Percentiles rank a stretch among this genome's conserved stretches.
Evolutionary conservation across 1,140 invertebrate species (phyloP).

Genomic region (Trichonephila clavata): DNA sequence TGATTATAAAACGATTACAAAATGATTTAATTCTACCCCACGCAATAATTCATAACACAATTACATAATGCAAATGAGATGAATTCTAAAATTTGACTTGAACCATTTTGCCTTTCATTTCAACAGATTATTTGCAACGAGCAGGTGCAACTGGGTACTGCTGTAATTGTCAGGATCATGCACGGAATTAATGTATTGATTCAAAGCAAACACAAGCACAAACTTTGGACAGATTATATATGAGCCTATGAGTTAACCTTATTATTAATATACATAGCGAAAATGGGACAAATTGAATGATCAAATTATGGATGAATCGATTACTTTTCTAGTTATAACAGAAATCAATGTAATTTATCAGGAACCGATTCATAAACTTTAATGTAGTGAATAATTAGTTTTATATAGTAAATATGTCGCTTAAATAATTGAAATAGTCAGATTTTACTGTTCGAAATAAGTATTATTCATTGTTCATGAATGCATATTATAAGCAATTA

Average conservation of each 20-base stretch:
- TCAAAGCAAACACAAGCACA: not conserved
- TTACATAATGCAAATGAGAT: not conserved
- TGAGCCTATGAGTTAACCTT: not conserved
- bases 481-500: too few relatives aligned
- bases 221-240: not conserved
- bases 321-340: too few relatives aligned
- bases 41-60: too few relatives aligned
- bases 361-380: too few relatives aligned
- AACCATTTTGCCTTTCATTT: not conserved
- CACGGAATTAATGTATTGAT: constrained; percentile 60
- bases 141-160: constrained; percentile 7
- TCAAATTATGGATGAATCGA: not conserved
- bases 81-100: not conserved
- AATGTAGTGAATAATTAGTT: too few relatives aligned
- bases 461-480: too few relatives aligned
- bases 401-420: too few relatives aligned
- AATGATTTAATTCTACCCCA: too few relatives aligned
- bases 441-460: too few relatives aligned
- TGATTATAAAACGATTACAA: too few relatives aligned
- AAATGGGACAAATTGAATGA: not conserved
- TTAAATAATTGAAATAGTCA: too few relatives aligned
- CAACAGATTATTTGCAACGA: not conserved
- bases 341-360: too few relatives aligned
- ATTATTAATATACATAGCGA: not conserved
- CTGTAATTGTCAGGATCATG: constrained; percentile 38